Evolutionary conservation across 2,888 invertebrate genomes (phyloP), one percentile per base, ranked within the genome.

Genomic region (Netelia melanura): DNA sequence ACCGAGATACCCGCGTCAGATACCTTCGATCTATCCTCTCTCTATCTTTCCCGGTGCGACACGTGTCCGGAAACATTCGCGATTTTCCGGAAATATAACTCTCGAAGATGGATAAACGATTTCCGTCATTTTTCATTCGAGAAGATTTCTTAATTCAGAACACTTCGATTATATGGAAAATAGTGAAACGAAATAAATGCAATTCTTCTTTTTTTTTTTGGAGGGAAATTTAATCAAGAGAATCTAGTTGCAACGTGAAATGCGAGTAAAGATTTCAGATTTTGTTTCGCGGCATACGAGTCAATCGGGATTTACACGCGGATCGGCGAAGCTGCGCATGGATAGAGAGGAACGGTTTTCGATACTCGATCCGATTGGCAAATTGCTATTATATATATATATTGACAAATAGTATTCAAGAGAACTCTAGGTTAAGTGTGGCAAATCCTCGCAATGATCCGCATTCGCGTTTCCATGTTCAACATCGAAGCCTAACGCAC

Each of bases 1-100:
- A 58, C 21, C 21, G 21, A 58, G 21, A 17, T 9, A 58, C 58
- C 2, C 58, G 17, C 21, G 44, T 77, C 30, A 44, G 77, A 65
- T 56, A 68, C 67, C 62, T 78, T 43, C 56, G 70, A 81, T 81
- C 58, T 77, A 70, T 58, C 58, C 67, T n/a, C 68, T 21, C 54
- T 21, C 56, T 78, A 44, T 48, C 52, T 54, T 25, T 61, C n/a
- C 67, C 21, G 14, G 10, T 43, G 25, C 52, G 11, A 23, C 30
- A 64, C 21, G 23, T 44, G 62, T 23, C 65, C 43, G 48, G 52
- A 74, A 43, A 56, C 30, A 62, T 48, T 11, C 17, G 48, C 77
- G 25, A 48, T 77, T 23, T 48, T 62, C 25, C 62, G 52, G 67
- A 77, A 81, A 64, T 62, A 25, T 56, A 30, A 58, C 62, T 44